A percentile compares a stretch with the other conserved stretches of the same genome.
phyloP scores from a whole-genome alignment of 2,797 vertebrate species.

The Micrastur ruficollis region DNA sequence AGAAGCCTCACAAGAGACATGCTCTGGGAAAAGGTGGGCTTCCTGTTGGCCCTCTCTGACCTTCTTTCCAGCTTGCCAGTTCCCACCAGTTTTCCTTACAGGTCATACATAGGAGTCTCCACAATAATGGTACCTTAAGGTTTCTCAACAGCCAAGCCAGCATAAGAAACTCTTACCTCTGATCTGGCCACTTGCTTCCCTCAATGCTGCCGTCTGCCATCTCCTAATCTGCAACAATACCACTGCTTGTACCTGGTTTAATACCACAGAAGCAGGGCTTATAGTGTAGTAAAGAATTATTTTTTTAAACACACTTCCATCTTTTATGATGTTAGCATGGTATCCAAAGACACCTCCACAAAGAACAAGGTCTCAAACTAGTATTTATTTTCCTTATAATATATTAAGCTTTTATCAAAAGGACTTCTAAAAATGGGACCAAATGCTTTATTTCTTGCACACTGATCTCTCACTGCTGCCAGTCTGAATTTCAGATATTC shows the following conservation, averaged over 20 bases:
- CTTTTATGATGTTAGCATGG: not conserved
- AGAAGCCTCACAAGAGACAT: not conserved
- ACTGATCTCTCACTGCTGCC: not conserved
- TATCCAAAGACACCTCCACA: not conserved
- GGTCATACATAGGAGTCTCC: not conserved
- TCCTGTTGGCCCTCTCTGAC: not conserved
- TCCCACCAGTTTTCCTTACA: not conserved
- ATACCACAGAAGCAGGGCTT: not conserved
- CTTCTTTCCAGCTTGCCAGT: not conserved
- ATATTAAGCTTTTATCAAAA: not conserved
- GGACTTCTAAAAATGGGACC: not conserved
- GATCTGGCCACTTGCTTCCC: not conserved
- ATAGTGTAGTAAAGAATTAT: not conserved
- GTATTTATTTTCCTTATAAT: not conserved
- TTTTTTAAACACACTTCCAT: not conserved
- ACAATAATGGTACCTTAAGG: not conserved
- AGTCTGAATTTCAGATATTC: not conserved
- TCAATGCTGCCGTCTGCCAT: not conserved
- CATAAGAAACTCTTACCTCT: accelerated
- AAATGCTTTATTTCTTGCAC: not conserved
- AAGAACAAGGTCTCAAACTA: not conserved
- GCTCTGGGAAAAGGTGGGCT: not conserved
- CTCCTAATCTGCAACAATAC: not conserved
- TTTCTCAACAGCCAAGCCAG: not conserved
- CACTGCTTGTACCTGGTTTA: not conserved